A percentile compares a stretch with the other conserved stretches of the same genome.
These are phyloP conservation scores for Zhuqinia jingwanae DNA, from an alignment of 2,888 invertebrate species.

Conservation along the genomic window DNA sequence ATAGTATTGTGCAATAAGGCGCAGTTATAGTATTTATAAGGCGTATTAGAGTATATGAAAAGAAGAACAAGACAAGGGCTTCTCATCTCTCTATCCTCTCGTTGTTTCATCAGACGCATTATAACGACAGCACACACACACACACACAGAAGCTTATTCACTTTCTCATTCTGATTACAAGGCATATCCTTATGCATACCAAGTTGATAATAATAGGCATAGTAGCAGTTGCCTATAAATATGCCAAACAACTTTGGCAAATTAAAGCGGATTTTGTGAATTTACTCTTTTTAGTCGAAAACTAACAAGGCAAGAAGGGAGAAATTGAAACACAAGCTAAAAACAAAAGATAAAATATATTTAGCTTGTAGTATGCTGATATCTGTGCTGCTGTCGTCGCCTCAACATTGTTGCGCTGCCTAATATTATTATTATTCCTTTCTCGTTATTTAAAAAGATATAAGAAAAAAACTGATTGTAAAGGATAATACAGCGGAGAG, in stretches of 20 bases:
- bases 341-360: background rate
- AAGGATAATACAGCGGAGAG: too few relatives aligned
- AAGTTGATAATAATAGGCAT: too few relatives aligned
- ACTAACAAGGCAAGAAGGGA: conserved; percentile 18
- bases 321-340: conserved; percentile 38
- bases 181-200: background rate
- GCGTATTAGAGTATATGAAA: too few relatives aligned
- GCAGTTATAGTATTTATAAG: too few relatives aligned
- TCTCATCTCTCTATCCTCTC: background rate
- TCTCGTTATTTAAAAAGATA: background rate
- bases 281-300: conserved; percentile 31
- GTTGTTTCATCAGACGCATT: too few relatives aligned
- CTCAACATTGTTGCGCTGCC: background rate
- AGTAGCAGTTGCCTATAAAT: conserved; percentile 21
- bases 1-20: too few relatives aligned
- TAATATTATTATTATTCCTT: too few relatives aligned
- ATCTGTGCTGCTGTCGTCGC: background rate
- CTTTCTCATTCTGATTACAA: background rate
- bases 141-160: background rate
- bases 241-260: conserved; percentile 64
- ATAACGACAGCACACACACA: background rate
- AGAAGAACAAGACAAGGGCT: conserved; percentile 8
- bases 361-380: background rate
- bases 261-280: conserved; percentile 70
- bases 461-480: too few relatives aligned